Base-by-base conservation (phyloP, 1,140 invertebrate species). In the Orchesella cincta region DNA sequence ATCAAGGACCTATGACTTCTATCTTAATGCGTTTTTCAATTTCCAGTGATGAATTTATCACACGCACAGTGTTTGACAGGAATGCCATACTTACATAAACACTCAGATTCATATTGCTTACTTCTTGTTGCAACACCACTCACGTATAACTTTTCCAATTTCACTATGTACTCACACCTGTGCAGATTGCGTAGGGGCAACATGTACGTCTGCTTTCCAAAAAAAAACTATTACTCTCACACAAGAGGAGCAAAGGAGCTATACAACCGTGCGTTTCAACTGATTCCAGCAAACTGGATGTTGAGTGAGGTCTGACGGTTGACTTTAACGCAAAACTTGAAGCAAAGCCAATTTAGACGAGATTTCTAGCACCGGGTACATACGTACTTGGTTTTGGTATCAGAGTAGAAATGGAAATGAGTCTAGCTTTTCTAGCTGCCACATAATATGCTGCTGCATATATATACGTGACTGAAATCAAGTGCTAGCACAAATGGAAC, bases 21-120 rank as follows among this genome's bases (percentile, higher is more conserved):
- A 67, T 67, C 62, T 67, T 67, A 67, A 67, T 67, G 62, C 33
- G 62, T 33, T 67, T 67, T 33, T 67, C 62, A 67, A 67, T 67
- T 67, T 67, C 62, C 62, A 67, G 62, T 31, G 62, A 67, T 31
- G 62, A 67, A 5, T 31, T 33, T 3, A 67, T 33, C 62, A 67
- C 62, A 67, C 62, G 62, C 62, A 67, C 62, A 12, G 8, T 67
- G 26, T 23, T 29, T 67, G 62, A 67, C 23, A 67, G 62, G 26
- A 67, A 67, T 67, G 62, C 33, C 26, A 67, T 67, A 67, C 62
- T 67, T 67, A 67, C 62, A 67, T 67, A 67, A 26, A 16, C 14
- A 57, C 5, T 67, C 1, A 31, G 62, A 23, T 33, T 29, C 62
- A 67, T 29, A 67, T 67, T 67, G 29, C 62, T 67, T 23, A 23